Evolutionary conservation across 1,140 invertebrate genomes (phyloP).

Genomic region (Eriocheir sinensis): DNA sequence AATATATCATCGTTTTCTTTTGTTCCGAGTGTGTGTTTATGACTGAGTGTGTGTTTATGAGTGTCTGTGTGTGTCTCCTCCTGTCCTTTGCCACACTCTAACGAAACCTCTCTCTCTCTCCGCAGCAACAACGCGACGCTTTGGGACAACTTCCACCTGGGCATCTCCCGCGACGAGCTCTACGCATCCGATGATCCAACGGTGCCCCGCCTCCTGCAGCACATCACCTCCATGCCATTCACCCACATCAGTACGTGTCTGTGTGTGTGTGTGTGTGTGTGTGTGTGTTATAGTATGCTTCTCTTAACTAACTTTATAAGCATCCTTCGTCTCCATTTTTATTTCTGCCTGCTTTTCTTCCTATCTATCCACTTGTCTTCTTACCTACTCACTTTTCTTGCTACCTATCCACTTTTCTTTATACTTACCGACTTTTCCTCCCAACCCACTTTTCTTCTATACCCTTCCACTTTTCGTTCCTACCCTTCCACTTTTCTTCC

Average conservation of each 20-base stretch:
- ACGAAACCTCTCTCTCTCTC: neutral
- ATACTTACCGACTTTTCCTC: no score
- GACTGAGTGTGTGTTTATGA: neutral
- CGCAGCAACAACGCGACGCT: constrained; percentile 67
- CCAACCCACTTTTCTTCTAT: no score
- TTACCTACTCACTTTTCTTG: neutral
- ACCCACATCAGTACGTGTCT: constrained; percentile 68
- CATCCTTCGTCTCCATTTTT: no score
- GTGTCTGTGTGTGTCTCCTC: neutral
- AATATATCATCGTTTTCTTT: no score
- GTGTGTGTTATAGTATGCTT: neutral
- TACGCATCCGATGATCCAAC: constrained; percentile 62
- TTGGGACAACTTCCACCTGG: constrained; percentile 72
- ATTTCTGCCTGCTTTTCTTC: neutral
- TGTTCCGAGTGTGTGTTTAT: neutral
- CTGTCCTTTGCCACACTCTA: neutral
- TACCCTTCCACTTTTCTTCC: no score
- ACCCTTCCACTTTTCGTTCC: no score
- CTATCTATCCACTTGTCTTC: neutral
- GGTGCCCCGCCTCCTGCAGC: constrained; percentile 61
- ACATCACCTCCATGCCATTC: constrained; percentile 59
- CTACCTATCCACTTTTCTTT: no score
- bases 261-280: constrained; percentile 19
- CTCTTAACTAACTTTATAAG: no score
- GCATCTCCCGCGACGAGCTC: constrained; percentile 67